A percentile compares a stretch with the other conserved stretches of the same genome.
Conservation (phyloP, 2,888 invertebrate species). For the Campoplex capitator region DNA sequence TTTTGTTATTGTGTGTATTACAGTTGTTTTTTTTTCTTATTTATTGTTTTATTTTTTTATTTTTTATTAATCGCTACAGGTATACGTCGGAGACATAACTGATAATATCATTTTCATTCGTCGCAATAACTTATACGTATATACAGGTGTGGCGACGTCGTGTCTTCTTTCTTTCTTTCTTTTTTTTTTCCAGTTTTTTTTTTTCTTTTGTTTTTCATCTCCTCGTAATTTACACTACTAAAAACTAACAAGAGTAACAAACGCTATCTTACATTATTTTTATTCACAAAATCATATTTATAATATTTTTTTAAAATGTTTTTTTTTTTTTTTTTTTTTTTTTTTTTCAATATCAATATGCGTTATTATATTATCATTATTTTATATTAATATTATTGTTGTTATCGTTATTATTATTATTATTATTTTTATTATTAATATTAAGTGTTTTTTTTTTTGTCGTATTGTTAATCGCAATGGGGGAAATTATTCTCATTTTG, state of each 20-base stretch:
- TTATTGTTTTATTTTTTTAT: background rate
- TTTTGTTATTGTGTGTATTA: conserved; percentile 30
- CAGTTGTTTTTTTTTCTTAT: conserved; percentile 34
- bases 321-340: conserved; percentile 16
- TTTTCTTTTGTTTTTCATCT: conserved; percentile 20
- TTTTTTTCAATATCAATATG: conserved; percentile 36
- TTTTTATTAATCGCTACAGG: conserved; percentile 61
- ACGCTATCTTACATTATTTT: conserved; percentile 82
- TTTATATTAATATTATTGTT: conserved; percentile 25
- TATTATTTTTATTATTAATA: conserved; percentile 6
- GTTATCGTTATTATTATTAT: too few species aligned
- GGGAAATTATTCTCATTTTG: conserved; percentile 25
- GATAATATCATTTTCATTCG: conserved; percentile 69
- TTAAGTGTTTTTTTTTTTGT: conserved; percentile 9
- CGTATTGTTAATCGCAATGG: conserved; percentile 21
- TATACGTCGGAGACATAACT: conserved; percentile 75
- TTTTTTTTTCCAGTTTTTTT: conserved; percentile 28
- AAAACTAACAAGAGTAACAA: conserved; percentile 83
- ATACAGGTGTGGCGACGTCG: conserved; percentile 73
- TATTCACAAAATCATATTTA: conserved; percentile 64
- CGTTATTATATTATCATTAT: conserved; percentile 45
- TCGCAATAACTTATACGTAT: conserved; percentile 73
- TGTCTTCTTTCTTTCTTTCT: background rate
- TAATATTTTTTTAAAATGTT: conserved; percentile 2
- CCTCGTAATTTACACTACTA: conserved; percentile 82